phyloP scores from a whole-genome alignment of 2,113 vertebrate genomes.

The Tetrax tetrax region DNA sequence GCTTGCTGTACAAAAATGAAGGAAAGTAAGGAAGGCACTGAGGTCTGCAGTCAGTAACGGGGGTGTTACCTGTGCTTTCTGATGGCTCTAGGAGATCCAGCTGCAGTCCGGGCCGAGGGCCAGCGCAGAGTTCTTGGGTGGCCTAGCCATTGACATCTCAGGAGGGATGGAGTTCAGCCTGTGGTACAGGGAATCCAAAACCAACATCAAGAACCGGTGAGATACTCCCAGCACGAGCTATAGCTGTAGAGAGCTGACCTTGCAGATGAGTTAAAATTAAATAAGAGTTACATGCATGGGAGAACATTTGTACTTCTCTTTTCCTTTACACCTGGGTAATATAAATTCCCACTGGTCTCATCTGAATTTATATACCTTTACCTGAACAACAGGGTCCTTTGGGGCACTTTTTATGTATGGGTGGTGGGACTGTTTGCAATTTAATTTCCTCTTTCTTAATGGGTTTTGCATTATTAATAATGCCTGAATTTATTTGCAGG shows the following conservation, averaged over 20 bases:
- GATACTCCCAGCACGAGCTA: not conserved
- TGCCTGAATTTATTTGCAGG: slow-evolving; percentile 70
- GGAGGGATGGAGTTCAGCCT: slow-evolving; percentile 98
- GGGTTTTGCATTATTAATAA: not conserved
- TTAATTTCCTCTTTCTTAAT: not conserved
- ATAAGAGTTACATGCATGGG: not conserved
- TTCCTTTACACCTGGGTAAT: not conserved
- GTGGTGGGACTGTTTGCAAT: not conserved
- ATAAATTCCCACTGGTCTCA: not conserved
- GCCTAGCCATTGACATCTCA: slow-evolving; percentile 93
- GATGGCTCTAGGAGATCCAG: slow-evolving; percentile 81
- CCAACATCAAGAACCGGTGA: slow-evolving; percentile 93
- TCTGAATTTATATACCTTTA: not conserved
- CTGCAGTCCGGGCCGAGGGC: slow-evolving; percentile 91
- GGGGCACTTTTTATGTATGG: not conserved
- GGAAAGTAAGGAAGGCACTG: not conserved
- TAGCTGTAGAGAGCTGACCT: not conserved
- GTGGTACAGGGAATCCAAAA: slow-evolving; percentile 98
- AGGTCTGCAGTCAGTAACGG: not conserved
- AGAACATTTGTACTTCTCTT: not conserved
- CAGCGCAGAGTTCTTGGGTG: slow-evolving; percentile 84
- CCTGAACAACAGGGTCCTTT: not conserved
- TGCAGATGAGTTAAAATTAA: not conserved
- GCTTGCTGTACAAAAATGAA: not conserved
- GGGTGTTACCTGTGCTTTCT: not conserved